Evolutionary conservation across 2,113 vertebrate genomes (phyloP).

Genomic region (Antigone vipio): DNA sequence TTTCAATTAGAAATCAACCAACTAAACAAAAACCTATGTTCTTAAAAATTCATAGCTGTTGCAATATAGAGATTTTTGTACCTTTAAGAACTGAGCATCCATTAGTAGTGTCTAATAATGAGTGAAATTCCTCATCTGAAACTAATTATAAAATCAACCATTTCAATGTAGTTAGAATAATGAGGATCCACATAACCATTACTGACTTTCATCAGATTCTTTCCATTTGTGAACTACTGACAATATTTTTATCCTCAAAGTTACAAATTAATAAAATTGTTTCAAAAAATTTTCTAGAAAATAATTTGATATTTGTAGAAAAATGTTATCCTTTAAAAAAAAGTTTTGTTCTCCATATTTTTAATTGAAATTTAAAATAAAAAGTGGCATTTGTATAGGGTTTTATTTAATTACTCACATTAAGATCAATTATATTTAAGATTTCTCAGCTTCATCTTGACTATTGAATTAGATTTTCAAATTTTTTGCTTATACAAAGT

Average conservation of each 20-base stretch:
- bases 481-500: neutral
- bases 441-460: neutral
- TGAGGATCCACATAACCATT: neutral
- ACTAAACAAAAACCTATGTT: accelerated
- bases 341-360: neutral
- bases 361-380: neutral
- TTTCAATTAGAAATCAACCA: neutral
- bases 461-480: neutral
- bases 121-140: neutral
- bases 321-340: neutral
- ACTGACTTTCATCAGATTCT: neutral
- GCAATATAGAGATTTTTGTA: neutral
- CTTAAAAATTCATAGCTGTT: neutral
- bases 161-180: neutral
- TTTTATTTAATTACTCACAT: neutral
- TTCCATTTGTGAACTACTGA: neutral
- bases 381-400: accelerated
- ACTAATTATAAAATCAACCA: neutral
- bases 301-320: neutral
- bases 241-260: neutral
- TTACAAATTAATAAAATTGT: neutral
- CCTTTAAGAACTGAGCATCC: neutral
- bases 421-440: neutral
- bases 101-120: neutral
- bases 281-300: neutral